phyloP scores from a whole-genome alignment of 1,140 invertebrate genomes.

The Melanaphis sacchari region DNA sequence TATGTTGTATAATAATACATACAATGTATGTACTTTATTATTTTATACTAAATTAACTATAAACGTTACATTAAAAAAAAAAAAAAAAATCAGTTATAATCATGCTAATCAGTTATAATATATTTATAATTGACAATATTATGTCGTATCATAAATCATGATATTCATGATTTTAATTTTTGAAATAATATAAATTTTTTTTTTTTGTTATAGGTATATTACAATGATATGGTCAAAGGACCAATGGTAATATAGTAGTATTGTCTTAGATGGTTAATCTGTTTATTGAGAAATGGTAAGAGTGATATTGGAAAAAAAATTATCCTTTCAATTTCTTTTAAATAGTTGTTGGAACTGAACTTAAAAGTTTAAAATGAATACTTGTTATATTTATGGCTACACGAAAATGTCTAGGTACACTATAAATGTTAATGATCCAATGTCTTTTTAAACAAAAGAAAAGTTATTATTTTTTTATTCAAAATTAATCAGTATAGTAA shows the following conservation, averaged over 20 bases:
- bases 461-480: not conserved
- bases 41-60: not conserved
- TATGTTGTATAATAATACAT: not conserved
- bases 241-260: not conserved
- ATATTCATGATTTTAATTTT: no score
- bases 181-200: not conserved
- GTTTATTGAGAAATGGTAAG: not conserved
- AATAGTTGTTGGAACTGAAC: not conserved
- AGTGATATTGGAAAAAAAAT: not conserved
- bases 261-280: not conserved
- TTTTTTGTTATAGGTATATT: no score
- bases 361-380: not conserved
- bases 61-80: no score
- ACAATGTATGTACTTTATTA: not conserved
- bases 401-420: not conserved
- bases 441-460: not conserved
- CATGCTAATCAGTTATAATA: no score
- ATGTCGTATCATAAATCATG: no score
- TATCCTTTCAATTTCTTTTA: not conserved
- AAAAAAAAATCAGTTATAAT: no score
- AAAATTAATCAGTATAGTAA: not conserved
- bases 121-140: no score
- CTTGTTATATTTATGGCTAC: not conserved
- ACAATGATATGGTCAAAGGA: not conserved
- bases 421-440: not conserved